These are phyloP conservation scores for Sphecodes monilicornis DNA, from an alignment of 2,888 invertebrate species.

Conservation along the genomic window DNA sequence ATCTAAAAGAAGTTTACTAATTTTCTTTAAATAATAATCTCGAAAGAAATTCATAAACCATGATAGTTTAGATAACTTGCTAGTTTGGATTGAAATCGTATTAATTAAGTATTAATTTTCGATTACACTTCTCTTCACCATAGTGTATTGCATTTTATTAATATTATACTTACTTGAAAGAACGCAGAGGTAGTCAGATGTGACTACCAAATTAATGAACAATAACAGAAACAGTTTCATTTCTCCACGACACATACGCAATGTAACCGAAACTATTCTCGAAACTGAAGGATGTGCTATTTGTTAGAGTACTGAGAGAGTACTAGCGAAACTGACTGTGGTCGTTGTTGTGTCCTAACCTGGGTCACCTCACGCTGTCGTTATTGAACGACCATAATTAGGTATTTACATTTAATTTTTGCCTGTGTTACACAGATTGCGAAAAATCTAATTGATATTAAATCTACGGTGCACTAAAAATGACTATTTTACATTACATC, in stretches of 20 bases:
- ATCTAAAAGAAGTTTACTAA: not conserved
- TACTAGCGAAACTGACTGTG: not conserved
- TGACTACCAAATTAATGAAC: not conserved
- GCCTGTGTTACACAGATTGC: not conserved
- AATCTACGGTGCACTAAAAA: not conserved
- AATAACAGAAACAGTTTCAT: slow-evolving; percentile 19
- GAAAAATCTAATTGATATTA: not conserved
- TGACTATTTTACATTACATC: not conserved
- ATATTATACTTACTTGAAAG: slow-evolving; percentile 29
- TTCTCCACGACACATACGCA: not conserved
- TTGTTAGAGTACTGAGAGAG: not conserved
- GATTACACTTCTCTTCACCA: no score
- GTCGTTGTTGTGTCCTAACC: slow-evolving; percentile 10
- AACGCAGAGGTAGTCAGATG: not conserved
- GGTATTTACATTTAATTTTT: slow-evolving; percentile 24
- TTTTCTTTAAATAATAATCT: not conserved
- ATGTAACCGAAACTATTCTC: not conserved
- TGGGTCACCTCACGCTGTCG: not conserved
- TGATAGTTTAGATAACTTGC: not conserved
- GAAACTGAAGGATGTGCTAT: not conserved
- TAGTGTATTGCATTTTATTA: not conserved
- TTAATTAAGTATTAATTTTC: not conserved
- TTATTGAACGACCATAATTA: not conserved
- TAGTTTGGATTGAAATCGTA: no score
- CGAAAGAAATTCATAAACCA: not conserved